Percentiles rank a stretch among this genome's conserved stretches.
These are phyloP conservation scores for Brenthis daphne DNA, from an alignment of 2,888 invertebrate species.

Conservation along the genomic window DNA sequence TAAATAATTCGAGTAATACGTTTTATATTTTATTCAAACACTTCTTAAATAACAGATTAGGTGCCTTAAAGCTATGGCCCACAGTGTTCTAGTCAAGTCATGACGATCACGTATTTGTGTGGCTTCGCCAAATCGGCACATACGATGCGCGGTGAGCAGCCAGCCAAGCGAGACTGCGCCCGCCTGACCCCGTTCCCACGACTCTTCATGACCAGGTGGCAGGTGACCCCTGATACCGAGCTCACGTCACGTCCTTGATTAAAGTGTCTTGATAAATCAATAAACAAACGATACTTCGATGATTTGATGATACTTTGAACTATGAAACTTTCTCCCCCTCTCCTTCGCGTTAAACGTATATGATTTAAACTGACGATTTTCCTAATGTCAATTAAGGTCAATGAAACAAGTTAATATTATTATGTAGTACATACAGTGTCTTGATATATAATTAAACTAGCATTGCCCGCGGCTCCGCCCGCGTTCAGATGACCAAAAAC, in stretches of 20 bases:
- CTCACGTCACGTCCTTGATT: slow-evolving; percentile 47
- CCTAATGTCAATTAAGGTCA: too few species aligned
- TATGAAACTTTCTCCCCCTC: background rate
- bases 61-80: slow-evolving; percentile 12
- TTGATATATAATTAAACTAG: too few species aligned
- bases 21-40: background rate
- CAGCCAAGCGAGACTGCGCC: slow-evolving; percentile 70
- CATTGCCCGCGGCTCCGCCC: too few species aligned
- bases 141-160: slow-evolving; percentile 46
- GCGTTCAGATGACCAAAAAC: too few species aligned
- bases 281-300: background rate
- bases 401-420: too few species aligned
- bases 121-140: slow-evolving; percentile 42
- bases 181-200: slow-evolving; percentile 79
- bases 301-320: background rate
- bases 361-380: too few species aligned
- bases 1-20: too few species aligned
- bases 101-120: slow-evolving; percentile 33
- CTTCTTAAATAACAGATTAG: background rate
- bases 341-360: background rate
- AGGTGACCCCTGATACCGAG: slow-evolving; percentile 54
- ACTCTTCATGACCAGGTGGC: slow-evolving; percentile 44
- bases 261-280: slow-evolving; percentile 1
- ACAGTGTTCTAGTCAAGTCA: slow-evolving; percentile 32
- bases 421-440: too few species aligned